These are phyloP conservation scores for Scylla paramamosain DNA, from an alignment of 1,140 invertebrate species.

Conservation along the genomic window DNA sequence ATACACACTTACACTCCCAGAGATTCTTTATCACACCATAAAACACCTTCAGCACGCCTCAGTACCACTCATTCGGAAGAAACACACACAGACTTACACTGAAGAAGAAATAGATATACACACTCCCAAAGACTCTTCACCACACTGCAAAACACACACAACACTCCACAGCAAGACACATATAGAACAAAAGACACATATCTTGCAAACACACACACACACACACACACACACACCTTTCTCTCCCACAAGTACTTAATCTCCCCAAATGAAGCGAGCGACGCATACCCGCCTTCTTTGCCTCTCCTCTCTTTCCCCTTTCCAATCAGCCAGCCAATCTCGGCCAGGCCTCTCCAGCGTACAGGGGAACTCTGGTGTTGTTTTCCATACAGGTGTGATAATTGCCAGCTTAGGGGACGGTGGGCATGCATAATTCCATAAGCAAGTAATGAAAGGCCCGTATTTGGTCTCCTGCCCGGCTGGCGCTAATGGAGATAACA, in stretches of 20 bases:
- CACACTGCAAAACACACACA: too few relatives aligned
- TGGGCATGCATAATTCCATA: constrained; percentile 69
- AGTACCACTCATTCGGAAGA: too few relatives aligned
- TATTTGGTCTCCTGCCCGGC: constrained; percentile 34
- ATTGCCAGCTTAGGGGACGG: constrained; percentile 52
- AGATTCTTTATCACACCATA: too few relatives aligned
- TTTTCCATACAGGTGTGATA: constrained; percentile 66
- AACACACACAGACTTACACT: background rate
- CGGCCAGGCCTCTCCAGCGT: background rate
- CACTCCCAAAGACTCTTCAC: background rate
- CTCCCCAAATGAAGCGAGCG: background rate
- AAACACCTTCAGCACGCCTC: too few relatives aligned
- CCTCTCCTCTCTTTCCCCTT: background rate
- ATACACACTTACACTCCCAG: too few relatives aligned
- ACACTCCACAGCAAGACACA: background rate
- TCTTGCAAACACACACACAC: background rate
- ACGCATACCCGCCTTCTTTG: background rate
- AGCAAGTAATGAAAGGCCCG: constrained; percentile 67
- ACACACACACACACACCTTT: background rate
- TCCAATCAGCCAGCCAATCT: background rate
- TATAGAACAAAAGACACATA: background rate
- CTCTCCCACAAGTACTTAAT: constrained; percentile 8
- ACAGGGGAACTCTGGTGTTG: constrained; percentile 14
- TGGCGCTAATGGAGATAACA: constrained; percentile 66
- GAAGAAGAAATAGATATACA: background rate